Conservation (phyloP, 2,113 vertebrate species). For the Ptychochromis oligacanthus region DNA sequence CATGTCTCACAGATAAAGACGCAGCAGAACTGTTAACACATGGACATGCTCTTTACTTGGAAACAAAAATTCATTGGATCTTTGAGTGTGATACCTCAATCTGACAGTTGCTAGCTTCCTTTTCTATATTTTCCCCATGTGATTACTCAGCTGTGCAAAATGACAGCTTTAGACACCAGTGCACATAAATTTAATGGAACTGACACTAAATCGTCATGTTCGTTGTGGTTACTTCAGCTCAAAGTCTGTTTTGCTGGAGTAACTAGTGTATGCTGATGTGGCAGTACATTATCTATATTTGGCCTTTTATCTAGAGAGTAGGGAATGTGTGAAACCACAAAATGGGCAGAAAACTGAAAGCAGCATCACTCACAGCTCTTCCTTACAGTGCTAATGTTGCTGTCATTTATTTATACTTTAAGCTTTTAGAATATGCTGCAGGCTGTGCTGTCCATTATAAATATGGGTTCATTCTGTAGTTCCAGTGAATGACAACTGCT, state of each 20-base stretch:
- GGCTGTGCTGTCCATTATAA: background rate
- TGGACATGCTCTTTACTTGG: background rate
- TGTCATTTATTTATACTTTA: slow-evolving; percentile 5
- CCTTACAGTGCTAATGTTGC: background rate
- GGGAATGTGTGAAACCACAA: background rate
- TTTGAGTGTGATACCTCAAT: background rate
- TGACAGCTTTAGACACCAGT: background rate
- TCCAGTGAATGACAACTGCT: background rate
- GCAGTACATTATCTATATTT: background rate
- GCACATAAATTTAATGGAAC: background rate
- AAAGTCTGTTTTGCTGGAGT: slow-evolving; percentile 4
- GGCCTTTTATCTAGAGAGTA: background rate
- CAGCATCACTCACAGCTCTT: background rate
- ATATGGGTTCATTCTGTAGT: background rate
- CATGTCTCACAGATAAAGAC: background rate
- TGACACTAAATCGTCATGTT: background rate
- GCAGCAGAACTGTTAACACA: background rate
- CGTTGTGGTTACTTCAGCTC: background rate
- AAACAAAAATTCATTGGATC: background rate
- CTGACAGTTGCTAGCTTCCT: background rate
- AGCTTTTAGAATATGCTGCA: background rate
- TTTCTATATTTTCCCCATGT: background rate
- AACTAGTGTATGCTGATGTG: background rate
- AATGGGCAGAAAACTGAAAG: background rate
- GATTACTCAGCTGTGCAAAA: background rate